Percentiles rank a stretch among this genome's conserved stretches.
Evolutionary conservation across 2,797 vertebrate species (phyloP).

Genomic region (Tarsius wallacei): DNA sequence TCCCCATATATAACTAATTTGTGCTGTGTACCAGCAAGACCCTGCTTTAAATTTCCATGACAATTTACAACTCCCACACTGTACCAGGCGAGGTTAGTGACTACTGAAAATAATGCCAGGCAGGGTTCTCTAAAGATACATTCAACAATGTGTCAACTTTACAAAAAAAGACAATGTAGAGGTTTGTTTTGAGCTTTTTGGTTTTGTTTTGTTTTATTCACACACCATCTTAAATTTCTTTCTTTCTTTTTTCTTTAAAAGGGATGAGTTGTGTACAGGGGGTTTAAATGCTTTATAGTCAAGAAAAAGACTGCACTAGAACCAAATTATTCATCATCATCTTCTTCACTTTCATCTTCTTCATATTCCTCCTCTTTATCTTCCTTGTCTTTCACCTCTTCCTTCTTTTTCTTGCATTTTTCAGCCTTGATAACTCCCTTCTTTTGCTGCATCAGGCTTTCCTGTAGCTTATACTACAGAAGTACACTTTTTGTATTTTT

Average conservation of each 20-base stretch:
- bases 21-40: neutral
- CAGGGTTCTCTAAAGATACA: conserved; percentile 95
- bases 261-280: neutral
- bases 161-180: conserved; percentile 92
- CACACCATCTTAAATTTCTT: too few species aligned
- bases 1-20: neutral
- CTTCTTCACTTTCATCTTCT: too few species aligned
- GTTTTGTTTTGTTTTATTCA: too few species aligned
- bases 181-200: too few species aligned
- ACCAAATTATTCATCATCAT: neutral
- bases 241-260: neutral
- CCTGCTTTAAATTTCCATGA: neutral
- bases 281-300: neutral
- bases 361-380: too few species aligned
- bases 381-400: too few species aligned
- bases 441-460: too few species aligned
- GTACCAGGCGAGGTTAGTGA: conserved; percentile 96
- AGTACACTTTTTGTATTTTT: too few species aligned
- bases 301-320: neutral
- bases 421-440: too few species aligned
- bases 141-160: conserved; percentile 98
- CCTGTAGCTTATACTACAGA: too few species aligned
- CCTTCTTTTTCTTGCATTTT: too few species aligned
- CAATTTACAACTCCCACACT: conserved; percentile 90
- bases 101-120: conserved; percentile 95